phyloP scores from a whole-genome alignment of 2,113 vertebrate genomes.

The Boleophthalmus pectinirostris region DNA sequence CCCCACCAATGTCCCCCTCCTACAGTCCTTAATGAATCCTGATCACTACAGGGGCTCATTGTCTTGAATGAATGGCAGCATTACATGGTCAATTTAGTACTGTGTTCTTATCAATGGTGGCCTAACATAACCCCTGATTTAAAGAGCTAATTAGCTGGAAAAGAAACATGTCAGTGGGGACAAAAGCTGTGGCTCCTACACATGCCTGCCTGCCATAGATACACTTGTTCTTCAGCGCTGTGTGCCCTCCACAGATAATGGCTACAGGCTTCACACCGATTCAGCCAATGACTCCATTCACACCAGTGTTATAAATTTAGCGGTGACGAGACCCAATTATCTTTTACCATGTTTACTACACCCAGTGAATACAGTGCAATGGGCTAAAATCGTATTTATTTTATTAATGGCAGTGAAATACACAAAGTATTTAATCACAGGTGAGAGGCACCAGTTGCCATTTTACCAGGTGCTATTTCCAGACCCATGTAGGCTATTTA shows the following conservation, averaged over 20 bases:
- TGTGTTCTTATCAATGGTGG: constrained; percentile 73
- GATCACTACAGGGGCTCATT: constrained; percentile 69
- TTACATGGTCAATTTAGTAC: constrained; percentile 78
- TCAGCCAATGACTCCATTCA: constrained; percentile 7
- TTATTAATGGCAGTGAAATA: not conserved
- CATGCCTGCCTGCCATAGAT: constrained; percentile 71
- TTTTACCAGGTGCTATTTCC: not conserved
- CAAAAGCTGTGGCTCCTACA: constrained; percentile 45
- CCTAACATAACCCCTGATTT: constrained; percentile 65
- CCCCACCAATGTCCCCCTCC: constrained; percentile 49
- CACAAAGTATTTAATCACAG: not conserved
- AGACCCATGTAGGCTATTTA: not conserved
- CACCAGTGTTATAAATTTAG: constrained; percentile 7
- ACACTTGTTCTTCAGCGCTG: constrained; percentile 65
- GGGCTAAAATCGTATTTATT: not conserved
- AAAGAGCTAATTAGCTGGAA: constrained; percentile 82
- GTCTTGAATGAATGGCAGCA: constrained; percentile 72
- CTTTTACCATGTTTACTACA: constrained; percentile 10
- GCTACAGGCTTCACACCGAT: constrained; percentile 1
- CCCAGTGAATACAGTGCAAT: not conserved
- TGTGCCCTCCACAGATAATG: constrained; percentile 30
- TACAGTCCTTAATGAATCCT: constrained; percentile 72
- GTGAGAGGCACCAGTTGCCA: not conserved
- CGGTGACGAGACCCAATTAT: not conserved
- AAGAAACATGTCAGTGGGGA: constrained; percentile 76